phyloP scores from a whole-genome alignment of 2,888 invertebrate species.

The Geophilus truncorum region DNA sequence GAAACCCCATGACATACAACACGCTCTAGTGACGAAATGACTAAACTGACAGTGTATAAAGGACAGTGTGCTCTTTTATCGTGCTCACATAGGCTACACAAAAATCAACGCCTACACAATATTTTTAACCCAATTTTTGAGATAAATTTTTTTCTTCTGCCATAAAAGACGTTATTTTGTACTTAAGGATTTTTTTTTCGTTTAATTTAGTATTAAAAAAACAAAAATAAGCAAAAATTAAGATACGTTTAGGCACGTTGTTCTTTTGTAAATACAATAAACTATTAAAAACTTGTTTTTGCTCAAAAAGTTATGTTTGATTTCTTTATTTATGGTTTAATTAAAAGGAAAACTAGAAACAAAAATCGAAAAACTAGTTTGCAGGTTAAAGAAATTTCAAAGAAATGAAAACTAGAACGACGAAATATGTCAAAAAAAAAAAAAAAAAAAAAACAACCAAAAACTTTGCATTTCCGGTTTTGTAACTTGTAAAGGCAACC shows the following conservation, averaged over 20 bases:
- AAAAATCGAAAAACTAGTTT: not conserved
- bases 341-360: not conserved
- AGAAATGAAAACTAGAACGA: not conserved
- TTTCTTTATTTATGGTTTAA: not conserved
- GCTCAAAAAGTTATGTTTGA: not conserved
- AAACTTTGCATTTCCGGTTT: not conserved
- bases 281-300: not conserved
- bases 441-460: too few relatives aligned
- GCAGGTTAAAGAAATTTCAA: not conserved
- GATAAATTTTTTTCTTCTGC: not conserved
- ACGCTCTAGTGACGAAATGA: not conserved
- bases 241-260: not conserved
- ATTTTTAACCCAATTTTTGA: not conserved
- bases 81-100: not conserved
- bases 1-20: not conserved
- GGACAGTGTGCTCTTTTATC: not conserved
- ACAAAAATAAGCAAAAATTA: not conserved
- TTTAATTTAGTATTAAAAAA: not conserved
- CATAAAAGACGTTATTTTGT: constrained; percentile 1
- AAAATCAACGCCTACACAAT: not conserved
- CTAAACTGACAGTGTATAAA: not conserved
- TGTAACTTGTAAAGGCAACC: not conserved
- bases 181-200: not conserved
- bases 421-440: not conserved
- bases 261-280: not conserved